Percentiles rank a stretch among this genome's conserved stretches.
Evolutionary conservation across 1,140 invertebrate species (phyloP).

Genomic region (Lepidurus packardi): DNA sequence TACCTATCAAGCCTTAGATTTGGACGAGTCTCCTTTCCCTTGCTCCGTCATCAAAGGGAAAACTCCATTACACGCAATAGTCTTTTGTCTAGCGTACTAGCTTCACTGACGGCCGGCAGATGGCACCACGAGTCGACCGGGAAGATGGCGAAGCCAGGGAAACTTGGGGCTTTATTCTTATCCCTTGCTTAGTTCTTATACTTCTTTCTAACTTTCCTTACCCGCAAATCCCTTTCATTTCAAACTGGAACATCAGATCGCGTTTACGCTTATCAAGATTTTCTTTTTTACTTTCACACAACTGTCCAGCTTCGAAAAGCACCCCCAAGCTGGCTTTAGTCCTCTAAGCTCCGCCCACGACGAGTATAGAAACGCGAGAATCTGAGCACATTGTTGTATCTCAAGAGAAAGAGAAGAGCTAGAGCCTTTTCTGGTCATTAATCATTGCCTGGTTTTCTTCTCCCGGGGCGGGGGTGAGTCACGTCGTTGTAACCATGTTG

Average conservation of each 20-base stretch:
- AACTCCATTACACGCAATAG: no score
- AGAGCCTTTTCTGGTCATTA: background rate
- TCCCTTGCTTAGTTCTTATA: no score
- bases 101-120: no score
- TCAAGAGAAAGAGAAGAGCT: background rate
- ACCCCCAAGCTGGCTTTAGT: background rate
- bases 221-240: background rate
- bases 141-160: no score
- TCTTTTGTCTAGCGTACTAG: no score
- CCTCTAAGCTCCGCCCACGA: background rate
- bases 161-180: no score
- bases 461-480: constrained; percentile 19
- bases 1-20: background rate
- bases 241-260: background rate
- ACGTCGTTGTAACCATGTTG: background rate
- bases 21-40: no score
- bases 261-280: constrained; percentile 8
- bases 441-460: constrained; percentile 15
- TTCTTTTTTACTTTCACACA: background rate
- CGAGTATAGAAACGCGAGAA: background rate
- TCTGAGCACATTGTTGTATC: constrained; percentile 6
- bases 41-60: no score
- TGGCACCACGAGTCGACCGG: no score
- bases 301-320: background rate
- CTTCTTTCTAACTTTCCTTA: no score